Conservation (phyloP, 1,140 invertebrate species). For the Arctopsyche grandis region DNA sequence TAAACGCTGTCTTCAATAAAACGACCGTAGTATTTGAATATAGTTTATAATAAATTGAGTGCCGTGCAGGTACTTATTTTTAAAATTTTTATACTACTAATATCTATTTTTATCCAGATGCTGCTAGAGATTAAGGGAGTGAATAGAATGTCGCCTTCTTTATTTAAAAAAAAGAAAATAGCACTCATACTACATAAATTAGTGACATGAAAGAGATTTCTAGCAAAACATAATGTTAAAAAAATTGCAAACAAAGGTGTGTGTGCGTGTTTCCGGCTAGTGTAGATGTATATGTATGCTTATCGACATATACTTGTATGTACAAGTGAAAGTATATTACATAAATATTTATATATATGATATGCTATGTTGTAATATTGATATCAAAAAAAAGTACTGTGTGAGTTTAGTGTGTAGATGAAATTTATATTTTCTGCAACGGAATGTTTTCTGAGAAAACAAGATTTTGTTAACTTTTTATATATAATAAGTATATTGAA, state of each 20-base stretch:
- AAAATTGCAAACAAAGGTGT: not conserved
- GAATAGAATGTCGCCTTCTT: not conserved
- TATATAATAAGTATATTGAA: not conserved
- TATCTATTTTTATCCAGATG: not conserved
- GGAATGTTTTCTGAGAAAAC: constrained; percentile 29
- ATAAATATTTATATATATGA: not conserved
- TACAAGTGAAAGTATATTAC: not conserved
- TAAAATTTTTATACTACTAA: not conserved
- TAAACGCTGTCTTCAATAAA: not conserved
- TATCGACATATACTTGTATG: not conserved
- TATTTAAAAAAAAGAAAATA: not conserved
- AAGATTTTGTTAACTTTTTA: not conserved
- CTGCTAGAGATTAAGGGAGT: not conserved
- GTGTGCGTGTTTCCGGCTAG: not conserved
- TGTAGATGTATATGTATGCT: not conserved
- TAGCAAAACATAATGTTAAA: not conserved
- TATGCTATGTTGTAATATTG: not conserved
- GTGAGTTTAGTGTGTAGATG: constrained; percentile 13
- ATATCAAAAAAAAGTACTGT: constrained; percentile 23
- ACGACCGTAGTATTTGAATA: no score
- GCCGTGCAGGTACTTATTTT: constrained; percentile 1
- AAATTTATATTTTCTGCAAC: constrained; percentile 20
- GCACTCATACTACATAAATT: not conserved
- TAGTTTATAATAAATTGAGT: not conserved
- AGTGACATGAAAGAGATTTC: not conserved